Conservation (phyloP, 2,888 invertebrate genomes). For the Andrena minutula region DNA sequence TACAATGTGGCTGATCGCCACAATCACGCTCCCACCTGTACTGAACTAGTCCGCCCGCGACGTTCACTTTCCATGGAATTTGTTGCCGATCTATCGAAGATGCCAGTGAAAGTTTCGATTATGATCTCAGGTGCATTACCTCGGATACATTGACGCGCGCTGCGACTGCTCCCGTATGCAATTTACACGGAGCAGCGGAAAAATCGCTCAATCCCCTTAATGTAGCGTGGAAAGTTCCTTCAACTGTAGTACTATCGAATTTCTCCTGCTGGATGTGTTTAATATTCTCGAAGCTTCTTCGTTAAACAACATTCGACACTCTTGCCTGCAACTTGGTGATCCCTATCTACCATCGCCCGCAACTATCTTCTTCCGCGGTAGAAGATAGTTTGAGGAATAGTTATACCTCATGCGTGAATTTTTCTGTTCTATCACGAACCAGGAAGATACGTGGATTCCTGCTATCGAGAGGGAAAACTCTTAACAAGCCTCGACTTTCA, state of each 20-base stretch:
- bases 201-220: background rate
- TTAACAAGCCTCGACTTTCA: slow-evolving; percentile 26
- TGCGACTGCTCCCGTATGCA: background rate
- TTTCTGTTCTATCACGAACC: too few species aligned
- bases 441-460: background rate
- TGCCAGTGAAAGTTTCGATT: slow-evolving; percentile 67
- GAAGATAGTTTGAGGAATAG: too few species aligned
- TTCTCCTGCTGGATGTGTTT: background rate
- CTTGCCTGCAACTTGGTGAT: too few species aligned
- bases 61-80: slow-evolving; percentile 68
- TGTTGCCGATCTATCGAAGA: slow-evolving; percentile 53
- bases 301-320: background rate
- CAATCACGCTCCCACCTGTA: slow-evolving; percentile 26
- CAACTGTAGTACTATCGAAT: background rate
- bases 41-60: slow-evolving; percentile 21
- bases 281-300: background rate
- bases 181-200: slow-evolving; percentile 5
- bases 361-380: too few species aligned
- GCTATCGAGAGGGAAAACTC: background rate
- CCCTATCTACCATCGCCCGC: too few species aligned
- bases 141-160: background rate
- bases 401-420: too few species aligned
- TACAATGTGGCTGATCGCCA: slow-evolving; percentile 14
- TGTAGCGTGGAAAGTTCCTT: slow-evolving; percentile 33
- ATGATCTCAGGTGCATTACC: slow-evolving; percentile 30